Base-by-base conservation (phyloP, 2,113 vertebrate genomes). In the Chitala chitala region DNA sequence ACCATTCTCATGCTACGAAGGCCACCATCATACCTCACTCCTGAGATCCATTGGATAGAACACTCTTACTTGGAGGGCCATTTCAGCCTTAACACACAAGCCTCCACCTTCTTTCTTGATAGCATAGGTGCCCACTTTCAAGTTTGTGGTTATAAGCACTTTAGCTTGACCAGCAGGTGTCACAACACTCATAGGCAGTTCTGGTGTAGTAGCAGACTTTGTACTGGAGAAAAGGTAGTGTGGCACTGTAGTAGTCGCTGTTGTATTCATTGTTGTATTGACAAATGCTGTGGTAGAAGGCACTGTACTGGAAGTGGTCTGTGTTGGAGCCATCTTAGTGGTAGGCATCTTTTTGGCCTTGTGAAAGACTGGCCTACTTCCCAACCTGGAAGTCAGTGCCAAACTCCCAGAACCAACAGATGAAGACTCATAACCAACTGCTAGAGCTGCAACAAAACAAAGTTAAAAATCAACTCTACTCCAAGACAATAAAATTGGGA, bases 61-160 rank as follows among this genome's bases (percentile, higher is more conserved):
- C 1, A 68, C 40, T 29, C 1, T 20, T 24, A 68, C 46, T 68
- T 24, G 38, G 12, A 68, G 42, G 64, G 64, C 64, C 42, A 68
- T 68, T 22, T 68, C 33, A 15, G 64, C 64, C 64, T 68, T 68
- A 3, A 68, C 64, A 68, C 64, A 68, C n/a, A 48, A 46, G 40
- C 38, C 42, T 46, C 64, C 64, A 42, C 64, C 64, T 48, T 40
- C 42, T 46, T 24, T 68, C 42, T 3, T 12, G 29, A 68, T 5
- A 2, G 64, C 46, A 42, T 68, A 68, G 42, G 15, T 68, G n/a
- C 64, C 64, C 64, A 68, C 40, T 66, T 38, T 66, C 2, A 46
- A 13, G 4, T 26, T 44, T 8, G 42, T 24, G 22, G 22, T 20
- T 6, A 22, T 68, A 26, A 3, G 42, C 24, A 13, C 22, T 46